phyloP scores from a whole-genome alignment of 2,888 invertebrate genomes.

The Stenotaenia linearis region DNA sequence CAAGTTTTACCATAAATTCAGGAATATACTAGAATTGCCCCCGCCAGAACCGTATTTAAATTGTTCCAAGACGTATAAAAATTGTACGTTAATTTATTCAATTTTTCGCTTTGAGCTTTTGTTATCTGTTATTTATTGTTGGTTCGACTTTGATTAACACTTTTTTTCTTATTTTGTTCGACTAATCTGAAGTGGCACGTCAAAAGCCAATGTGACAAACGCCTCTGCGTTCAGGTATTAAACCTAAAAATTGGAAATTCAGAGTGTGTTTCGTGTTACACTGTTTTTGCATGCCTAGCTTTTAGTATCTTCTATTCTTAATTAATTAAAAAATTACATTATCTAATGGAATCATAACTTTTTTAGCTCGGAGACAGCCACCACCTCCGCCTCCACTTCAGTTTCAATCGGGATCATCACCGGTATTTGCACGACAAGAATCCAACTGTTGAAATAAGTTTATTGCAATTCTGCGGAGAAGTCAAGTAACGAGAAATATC shows the following conservation, averaged over 20 bases:
- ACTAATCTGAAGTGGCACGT: constrained; percentile 41
- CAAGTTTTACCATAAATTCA: constrained; percentile 62
- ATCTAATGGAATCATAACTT: neutral
- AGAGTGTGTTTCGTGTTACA: neutral
- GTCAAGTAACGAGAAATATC: neutral
- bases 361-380: constrained; percentile 51
- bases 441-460: constrained; percentile 1
- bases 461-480: neutral
- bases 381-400: constrained; percentile 58
- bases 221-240: constrained; percentile 15
- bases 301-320: neutral
- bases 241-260: neutral
- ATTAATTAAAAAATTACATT: too few species aligned
- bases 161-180: constrained; percentile 31
- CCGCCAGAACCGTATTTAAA: constrained; percentile 59
- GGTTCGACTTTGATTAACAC: constrained; percentile 13
- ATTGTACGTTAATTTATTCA: constrained; percentile 49
- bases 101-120: neutral
- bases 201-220: constrained; percentile 35
- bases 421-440: neutral
- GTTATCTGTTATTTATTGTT: neutral
- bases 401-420: constrained; percentile 52
- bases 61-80: constrained; percentile 42
- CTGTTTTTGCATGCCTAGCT: neutral
- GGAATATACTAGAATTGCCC: constrained; percentile 59